Conservation (phyloP, 1,140 invertebrate species). For the Brachionus asplanchnoidis region DNA sequence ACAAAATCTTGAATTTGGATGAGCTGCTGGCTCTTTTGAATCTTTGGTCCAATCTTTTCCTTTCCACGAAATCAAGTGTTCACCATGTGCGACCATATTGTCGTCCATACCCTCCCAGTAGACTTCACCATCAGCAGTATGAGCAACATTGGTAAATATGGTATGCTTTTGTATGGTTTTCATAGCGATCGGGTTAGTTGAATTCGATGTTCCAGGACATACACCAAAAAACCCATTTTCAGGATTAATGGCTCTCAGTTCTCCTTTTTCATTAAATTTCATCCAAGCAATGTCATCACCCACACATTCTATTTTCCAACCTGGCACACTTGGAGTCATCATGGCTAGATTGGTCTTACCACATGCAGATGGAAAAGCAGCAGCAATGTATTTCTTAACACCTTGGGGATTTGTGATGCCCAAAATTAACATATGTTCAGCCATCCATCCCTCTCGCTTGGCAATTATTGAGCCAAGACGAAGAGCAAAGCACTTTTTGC, state of each 20-base stretch:
- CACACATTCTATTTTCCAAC: slow-evolving; percentile 71
- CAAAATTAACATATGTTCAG: slow-evolving; percentile 97
- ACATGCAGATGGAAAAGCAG: slow-evolving; percentile 95
- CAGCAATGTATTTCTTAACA: slow-evolving; percentile 83
- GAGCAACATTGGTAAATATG: slow-evolving; percentile 97
- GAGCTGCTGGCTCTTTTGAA: slow-evolving; percentile 51
- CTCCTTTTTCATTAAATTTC: slow-evolving; percentile 84
- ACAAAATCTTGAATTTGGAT: slow-evolving; percentile 77
- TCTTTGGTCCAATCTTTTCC: slow-evolving; percentile 46
- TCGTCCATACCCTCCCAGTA: slow-evolving; percentile 94
- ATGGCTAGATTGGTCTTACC: slow-evolving; percentile 98
- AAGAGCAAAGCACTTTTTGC: slow-evolving; percentile 97
- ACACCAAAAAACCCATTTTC: slow-evolving; percentile 99
- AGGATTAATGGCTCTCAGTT: slow-evolving; percentile 91
- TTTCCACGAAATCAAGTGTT: slow-evolving; percentile 51
- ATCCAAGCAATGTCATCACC: slow-evolving; percentile 67
- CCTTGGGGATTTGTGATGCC: slow-evolving; percentile 81
- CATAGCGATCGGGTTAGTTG: slow-evolving; percentile 96
- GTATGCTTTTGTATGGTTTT: slow-evolving; percentile 84
- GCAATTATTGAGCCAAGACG: slow-evolving; percentile 91
- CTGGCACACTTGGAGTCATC: slow-evolving; percentile 84
- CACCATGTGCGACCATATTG: slow-evolving; percentile 59
- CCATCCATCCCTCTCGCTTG: slow-evolving; percentile 89
- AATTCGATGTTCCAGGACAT: slow-evolving; percentile 83
- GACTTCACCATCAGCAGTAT: slow-evolving; percentile 77